Evolutionary conservation across 2,113 vertebrate genomes (phyloP), one percentile per base, ranked within the genome.

Genomic region (Tetraodon nigroviridis): DNA sequence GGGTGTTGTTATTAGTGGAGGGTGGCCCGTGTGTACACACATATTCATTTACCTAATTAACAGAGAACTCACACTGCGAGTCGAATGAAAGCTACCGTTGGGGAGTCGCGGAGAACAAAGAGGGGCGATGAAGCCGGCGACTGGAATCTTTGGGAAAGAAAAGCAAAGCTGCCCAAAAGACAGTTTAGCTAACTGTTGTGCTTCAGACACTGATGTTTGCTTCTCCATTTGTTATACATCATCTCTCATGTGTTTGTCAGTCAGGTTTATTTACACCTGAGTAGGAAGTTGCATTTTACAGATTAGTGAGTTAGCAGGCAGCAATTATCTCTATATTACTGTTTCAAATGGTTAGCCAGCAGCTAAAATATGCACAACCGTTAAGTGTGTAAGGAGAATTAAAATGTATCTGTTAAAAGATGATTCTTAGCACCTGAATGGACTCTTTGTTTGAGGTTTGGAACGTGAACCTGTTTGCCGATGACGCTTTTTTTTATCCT

Each of bases 11-110:
- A 85, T 82, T 83, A 79, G 73, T 70, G 78, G 7, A 6, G 75
- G 78, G 81, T 69, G 79, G 77, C 79, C 69, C 58, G 67, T 79
- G 71, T 76, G 74, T 76, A 85, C 81, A 83, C 76, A 83, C 74
- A 55, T 84, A 81, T 82, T 84, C 88, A 82, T 89, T 85, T 87
- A 89, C 84, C 88, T 86, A 89, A 89, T 89, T 88, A 90, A 88
- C 85, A 88, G 64, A 18, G 86, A 76, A 73, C 77, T 83, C 87
- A 89, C 81, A 87, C 87, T 87, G 84, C 80, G 86, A 84, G 80
- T 87, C 85, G 76, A 85, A 86, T 85, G 86, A 84, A 86, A 82
- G 83, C 79, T 81, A 80, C 67, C 71, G 53, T 79, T 58, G 79
- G 84, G 83, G 77, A 84, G 84, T 79, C 75, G 64, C 80, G 57